Evolutionary conservation across 2,888 invertebrate genomes (phyloP).

Genomic region (Ochlodes sylvanus): DNA sequence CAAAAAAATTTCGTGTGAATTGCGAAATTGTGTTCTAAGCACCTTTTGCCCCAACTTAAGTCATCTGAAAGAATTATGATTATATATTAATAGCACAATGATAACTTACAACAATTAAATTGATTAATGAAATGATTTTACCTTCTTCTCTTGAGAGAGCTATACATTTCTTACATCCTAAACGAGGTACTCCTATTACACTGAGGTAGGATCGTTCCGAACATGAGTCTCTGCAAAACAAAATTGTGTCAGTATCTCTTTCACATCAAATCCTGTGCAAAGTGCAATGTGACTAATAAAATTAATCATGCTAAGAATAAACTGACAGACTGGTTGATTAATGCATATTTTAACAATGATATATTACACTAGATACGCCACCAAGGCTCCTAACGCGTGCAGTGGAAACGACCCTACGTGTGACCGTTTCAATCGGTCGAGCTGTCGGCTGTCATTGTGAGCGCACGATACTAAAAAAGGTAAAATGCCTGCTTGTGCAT

Average conservation of each 20-base stretch:
- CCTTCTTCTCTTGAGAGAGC: conserved; percentile 81
- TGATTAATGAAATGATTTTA: conserved; percentile 46
- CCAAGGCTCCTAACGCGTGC: too few relatives aligned
- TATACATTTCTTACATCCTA: conserved; percentile 87
- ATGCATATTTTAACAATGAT: too few relatives aligned
- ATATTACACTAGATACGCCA: too few relatives aligned
- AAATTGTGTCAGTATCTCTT: not conserved
- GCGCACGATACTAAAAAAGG: too few relatives aligned
- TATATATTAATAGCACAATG: not conserved
- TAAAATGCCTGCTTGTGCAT: too few relatives aligned
- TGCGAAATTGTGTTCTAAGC: conserved; percentile 95
- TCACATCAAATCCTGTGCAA: too few relatives aligned
- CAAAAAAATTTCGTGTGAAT: conserved; percentile 96
- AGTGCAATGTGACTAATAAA: too few relatives aligned
- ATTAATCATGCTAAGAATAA: too few relatives aligned
- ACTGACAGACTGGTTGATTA: too few relatives aligned
- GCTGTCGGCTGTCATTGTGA: too few relatives aligned
- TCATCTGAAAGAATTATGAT: conserved; percentile 64
- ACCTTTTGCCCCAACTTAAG: conserved; percentile 88
- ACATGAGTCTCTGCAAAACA: conserved; percentile 70
- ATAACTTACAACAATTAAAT: not conserved
- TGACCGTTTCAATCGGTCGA: too few relatives aligned
- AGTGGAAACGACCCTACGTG: too few relatives aligned
- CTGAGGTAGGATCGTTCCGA: conserved; percentile 82
- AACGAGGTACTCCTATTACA: conserved; percentile 84